Evolutionary conservation across 2,113 vertebrate species (phyloP).

Genomic region (Bombycilla garrulus): DNA sequence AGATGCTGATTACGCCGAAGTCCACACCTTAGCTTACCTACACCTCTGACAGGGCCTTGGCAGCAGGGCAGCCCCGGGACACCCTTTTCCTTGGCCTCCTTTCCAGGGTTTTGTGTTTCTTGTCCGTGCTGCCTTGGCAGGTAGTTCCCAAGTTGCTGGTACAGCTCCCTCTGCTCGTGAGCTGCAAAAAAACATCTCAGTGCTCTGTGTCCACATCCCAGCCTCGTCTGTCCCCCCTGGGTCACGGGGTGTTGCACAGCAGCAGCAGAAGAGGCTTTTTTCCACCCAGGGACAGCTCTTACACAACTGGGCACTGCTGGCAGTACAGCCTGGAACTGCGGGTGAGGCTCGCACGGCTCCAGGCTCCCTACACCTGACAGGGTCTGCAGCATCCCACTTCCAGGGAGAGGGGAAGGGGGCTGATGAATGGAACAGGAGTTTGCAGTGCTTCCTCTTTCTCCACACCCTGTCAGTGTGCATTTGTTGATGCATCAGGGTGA

Average conservation of each 20-base stretch:
- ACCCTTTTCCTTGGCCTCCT: not conserved
- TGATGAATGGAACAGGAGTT: not conserved
- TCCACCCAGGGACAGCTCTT: not conserved
- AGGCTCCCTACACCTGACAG: rapidly evolving
- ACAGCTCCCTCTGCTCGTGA: not conserved
- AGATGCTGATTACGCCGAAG: not conserved
- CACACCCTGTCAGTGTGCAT: not conserved
- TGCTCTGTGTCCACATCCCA: not conserved
- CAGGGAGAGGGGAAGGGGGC: not conserved
- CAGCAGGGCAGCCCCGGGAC: not conserved
- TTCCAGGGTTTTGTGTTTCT: not conserved
- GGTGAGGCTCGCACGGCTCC: not conserved
- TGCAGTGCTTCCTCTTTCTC: not conserved
- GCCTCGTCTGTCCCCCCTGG: rapidly evolving
- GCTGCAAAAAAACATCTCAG: not conserved
- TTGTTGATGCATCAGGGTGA: not conserved
- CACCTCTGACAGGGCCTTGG: not conserved
- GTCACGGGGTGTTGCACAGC: not conserved
- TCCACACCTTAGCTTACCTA: not conserved
- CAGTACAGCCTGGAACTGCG: not conserved
- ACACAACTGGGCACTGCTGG: not conserved
- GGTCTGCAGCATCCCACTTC: not conserved
- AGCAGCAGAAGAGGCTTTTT: not conserved
- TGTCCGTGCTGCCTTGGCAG: not conserved
- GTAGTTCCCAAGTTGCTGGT: not conserved